phyloP scores from a whole-genome alignment of 2,888 invertebrate species.

The Pachydiplax longipennis region DNA sequence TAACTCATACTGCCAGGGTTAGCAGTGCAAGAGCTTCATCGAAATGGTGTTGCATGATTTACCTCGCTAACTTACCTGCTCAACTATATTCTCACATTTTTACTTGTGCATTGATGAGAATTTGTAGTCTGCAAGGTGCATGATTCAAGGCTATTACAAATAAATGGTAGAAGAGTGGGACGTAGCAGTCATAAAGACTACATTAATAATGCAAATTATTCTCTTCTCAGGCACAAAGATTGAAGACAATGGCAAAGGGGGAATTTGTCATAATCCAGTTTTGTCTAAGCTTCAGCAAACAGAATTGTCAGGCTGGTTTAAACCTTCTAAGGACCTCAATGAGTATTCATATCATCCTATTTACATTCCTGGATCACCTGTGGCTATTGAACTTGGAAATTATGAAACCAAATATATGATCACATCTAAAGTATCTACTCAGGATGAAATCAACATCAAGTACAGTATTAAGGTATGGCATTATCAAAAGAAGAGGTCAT shows the following conservation, averaged over 20 bases:
- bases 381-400: constrained; percentile 70
- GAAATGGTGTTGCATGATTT: no score
- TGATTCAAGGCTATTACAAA: no score
- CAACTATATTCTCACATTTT: no score
- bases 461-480: constrained; percentile 56
- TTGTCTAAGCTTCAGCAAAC: constrained; percentile 83
- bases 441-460: constrained; percentile 61
- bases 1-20: no score
- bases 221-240: constrained; percentile 70
- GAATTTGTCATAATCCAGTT: constrained; percentile 91
- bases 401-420: constrained; percentile 83
- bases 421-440: constrained; percentile 70
- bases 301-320: constrained; percentile 93
- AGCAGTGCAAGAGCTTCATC: no score
- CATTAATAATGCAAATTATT: neutral
- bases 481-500: neutral
- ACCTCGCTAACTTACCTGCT: no score
- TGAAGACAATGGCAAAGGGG: constrained; percentile 84
- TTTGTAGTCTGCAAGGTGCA: no score
- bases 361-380: constrained; percentile 70
- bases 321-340: constrained; percentile 66
- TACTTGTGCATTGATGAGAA: no score
- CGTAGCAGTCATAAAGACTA: no score
- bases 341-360: constrained; percentile 75
- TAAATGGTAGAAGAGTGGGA: no score